Percentiles rank a stretch among this genome's conserved stretches.
These are phyloP conservation scores for Pseudorhiza aurosa DNA, from an alignment of 30 jellyfish, hydroid and myxozoan genomes.

Conservation along the genomic window DNA sequence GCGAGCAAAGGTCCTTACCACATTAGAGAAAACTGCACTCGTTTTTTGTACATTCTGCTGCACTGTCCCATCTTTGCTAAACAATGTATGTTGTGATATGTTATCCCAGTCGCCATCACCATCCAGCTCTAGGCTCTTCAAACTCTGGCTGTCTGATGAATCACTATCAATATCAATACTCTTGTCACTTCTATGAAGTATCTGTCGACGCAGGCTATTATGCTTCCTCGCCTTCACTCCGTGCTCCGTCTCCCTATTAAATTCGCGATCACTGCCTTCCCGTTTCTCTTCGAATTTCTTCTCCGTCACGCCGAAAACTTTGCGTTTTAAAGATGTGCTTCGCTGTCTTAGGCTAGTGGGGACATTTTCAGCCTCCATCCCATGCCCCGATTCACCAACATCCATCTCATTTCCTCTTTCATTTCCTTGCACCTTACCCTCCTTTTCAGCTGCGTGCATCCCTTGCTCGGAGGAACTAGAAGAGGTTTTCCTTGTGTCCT, in stretches of 20 bases:
- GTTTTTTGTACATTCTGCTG: conserved; percentile 77
- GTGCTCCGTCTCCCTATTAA: conserved; percentile 14
- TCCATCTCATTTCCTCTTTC: too few species aligned
- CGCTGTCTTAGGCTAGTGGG: background rate
- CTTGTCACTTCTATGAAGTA: conserved; percentile 43
- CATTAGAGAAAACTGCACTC: conserved; percentile 69
- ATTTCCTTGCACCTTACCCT: too few species aligned
- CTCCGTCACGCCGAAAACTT: background rate
- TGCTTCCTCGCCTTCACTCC: conserved; percentile 1
- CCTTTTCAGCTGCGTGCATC: background rate
- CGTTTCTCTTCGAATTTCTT: background rate
- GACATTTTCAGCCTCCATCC: too few species aligned
- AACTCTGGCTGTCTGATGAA: conserved; percentile 51
- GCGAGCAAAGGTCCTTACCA: conserved; percentile 51
- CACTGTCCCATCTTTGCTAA: conserved; percentile 16
- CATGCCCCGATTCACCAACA: too few species aligned
- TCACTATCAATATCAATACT: conserved; percentile 60
- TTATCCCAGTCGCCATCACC: conserved; percentile 93
- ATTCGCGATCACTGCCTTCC: conserved; percentile 17
- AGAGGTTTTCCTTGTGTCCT: background rate
- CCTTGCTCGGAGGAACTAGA: conserved; percentile 1
- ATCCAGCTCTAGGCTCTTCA: conserved; percentile 39
- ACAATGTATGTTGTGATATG: conserved; percentile 81
- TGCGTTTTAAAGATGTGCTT: background rate
- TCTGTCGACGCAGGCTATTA: conserved; percentile 10